Evolutionary conservation across 2,888 invertebrate genomes (phyloP).

Genomic region (Octodonta nipae): DNA sequence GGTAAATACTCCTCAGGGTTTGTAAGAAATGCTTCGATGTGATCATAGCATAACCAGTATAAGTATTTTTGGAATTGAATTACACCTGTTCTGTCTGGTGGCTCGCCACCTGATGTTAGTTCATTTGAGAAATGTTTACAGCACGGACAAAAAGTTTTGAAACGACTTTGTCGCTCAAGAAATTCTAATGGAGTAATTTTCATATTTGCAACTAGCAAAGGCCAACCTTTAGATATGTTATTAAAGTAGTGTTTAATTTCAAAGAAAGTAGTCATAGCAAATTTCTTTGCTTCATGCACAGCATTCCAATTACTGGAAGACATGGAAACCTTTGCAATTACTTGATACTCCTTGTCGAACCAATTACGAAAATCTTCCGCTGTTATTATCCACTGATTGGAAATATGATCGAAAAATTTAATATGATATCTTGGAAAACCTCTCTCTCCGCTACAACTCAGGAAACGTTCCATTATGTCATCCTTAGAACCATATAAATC

Average conservation of each 20-base stretch:
- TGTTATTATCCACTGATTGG: slow-evolving; percentile 34
- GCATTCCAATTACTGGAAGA: slow-evolving; percentile 43
- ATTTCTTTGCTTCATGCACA: slow-evolving; percentile 35
- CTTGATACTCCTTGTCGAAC: slow-evolving; percentile 43
- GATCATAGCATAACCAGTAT: slow-evolving; percentile 49
- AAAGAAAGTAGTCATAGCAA: slow-evolving; percentile 31
- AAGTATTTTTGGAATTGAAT: slow-evolving; percentile 42
- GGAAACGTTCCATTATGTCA: slow-evolving; percentile 34
- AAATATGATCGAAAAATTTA: slow-evolving; percentile 36
- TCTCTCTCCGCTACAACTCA: slow-evolving; percentile 28
- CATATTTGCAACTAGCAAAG: slow-evolving; percentile 41
- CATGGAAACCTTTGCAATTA: slow-evolving; percentile 39
- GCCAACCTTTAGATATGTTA: slow-evolving; percentile 35
- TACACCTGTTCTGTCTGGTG: slow-evolving; percentile 42
- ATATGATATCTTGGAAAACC: slow-evolving; percentile 21
- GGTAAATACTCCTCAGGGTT: slow-evolving; percentile 36
- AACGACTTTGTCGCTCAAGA: slow-evolving; percentile 37
- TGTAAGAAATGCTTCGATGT: slow-evolving; percentile 37
- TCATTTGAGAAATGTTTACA: slow-evolving; percentile 37
- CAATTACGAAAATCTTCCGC: slow-evolving; percentile 35
- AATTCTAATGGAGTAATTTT: slow-evolving; percentile 45
- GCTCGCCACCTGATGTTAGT: slow-evolving; percentile 34
- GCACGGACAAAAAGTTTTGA: slow-evolving; percentile 44
- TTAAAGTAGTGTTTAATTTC: slow-evolving; percentile 42
- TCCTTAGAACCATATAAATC: slow-evolving; percentile 36